Evolutionary conservation across 2,113 vertebrate species (phyloP).

Genomic region (Nibea albiflora): DNA sequence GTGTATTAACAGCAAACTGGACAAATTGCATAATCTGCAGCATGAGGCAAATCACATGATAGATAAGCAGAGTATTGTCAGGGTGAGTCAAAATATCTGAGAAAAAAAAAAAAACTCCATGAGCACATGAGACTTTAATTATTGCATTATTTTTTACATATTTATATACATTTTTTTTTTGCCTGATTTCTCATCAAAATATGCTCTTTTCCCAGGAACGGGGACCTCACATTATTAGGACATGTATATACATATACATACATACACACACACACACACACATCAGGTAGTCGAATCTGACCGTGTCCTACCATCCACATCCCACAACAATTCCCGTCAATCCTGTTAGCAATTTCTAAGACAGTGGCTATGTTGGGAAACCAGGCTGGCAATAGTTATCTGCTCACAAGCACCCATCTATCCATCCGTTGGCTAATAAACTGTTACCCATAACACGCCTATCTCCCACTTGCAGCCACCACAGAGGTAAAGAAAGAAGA

Average conservation of each 20-base stretch:
- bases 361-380: slow-evolving; percentile 7
- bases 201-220: not conserved
- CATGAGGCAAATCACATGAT: slow-evolving; percentile 8
- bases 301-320: not conserved
- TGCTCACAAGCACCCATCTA: slow-evolving; percentile 23
- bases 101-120: not conserved
- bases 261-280: too few species aligned
- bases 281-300: not conserved
- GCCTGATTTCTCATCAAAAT: not conserved
- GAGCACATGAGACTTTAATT: not conserved
- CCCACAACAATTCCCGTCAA: not conserved
- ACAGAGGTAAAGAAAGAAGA: slow-evolving; percentile 6
- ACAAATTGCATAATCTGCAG: slow-evolving; percentile 14
- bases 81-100: not conserved
- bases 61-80: not conserved
- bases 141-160: not conserved
- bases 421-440: slow-evolving; percentile 27
- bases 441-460: slow-evolving; percentile 15
- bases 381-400: not conserved
- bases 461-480: slow-evolving; percentile 26
- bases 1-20: not conserved
- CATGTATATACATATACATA: too few species aligned
- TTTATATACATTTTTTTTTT: not conserved
- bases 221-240: not conserved
- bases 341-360: slow-evolving; percentile 7